These are phyloP conservation scores for Ichneumon xanthorius DNA, from an alignment of 2,888 invertebrate species.

Conservation along the genomic window DNA sequence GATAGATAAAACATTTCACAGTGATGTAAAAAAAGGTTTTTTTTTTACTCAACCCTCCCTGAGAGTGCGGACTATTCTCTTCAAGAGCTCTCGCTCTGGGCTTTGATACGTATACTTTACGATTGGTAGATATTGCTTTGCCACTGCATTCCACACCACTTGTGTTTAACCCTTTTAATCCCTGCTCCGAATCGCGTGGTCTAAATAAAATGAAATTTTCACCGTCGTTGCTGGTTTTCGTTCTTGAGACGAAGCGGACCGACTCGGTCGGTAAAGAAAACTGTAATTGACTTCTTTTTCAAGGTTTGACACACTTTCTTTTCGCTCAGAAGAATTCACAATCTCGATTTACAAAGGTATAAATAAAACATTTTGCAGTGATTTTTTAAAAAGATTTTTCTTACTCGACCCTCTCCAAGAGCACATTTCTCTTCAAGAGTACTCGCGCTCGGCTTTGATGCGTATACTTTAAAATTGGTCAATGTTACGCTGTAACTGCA, in stretches of 20 bases:
- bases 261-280: background rate
- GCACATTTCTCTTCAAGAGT: conserved; percentile 6
- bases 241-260: background rate
- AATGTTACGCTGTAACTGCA: background rate
- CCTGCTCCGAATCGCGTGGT: background rate
- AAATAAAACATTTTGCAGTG: too few species aligned
- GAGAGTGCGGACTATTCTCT: conserved; percentile 20
- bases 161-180: background rate
- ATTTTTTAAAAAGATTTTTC: too few species aligned
- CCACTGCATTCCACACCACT: background rate
- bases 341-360: too few species aligned
- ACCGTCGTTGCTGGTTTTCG: background rate
- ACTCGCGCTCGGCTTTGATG: background rate
- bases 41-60: background rate
- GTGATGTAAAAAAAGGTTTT: too few species aligned
- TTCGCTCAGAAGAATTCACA: too few species aligned
- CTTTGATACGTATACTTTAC: background rate
- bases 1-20: too few species aligned
- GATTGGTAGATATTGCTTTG: background rate
- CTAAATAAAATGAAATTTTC: background rate
- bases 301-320: too few species aligned
- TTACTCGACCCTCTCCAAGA: background rate
- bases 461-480: background rate
- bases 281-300: too few species aligned
- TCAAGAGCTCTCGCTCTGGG: background rate